phyloP scores from a whole-genome alignment of 2,797 vertebrate species.

The Gallinago stenura region DNA sequence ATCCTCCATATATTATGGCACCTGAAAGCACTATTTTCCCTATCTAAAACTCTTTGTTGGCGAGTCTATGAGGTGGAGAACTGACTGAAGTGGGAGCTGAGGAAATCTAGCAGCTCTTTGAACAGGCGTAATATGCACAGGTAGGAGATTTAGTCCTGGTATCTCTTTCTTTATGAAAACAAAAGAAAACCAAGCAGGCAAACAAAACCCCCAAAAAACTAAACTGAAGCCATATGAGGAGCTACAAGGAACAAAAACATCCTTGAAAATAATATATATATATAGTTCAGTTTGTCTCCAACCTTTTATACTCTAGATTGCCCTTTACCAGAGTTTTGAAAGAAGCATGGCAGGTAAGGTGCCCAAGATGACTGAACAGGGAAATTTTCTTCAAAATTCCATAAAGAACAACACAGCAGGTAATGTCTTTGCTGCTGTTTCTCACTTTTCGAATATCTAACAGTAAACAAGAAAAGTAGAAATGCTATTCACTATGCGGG shows the following conservation, averaged over 20 bases:
- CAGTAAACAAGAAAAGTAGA: too few relatives aligned
- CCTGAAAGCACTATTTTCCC: background rate
- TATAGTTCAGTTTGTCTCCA: background rate
- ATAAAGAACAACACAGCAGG: background rate
- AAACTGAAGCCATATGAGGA: background rate
- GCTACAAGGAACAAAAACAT: background rate
- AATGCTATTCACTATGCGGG: background rate
- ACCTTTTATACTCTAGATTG: background rate
- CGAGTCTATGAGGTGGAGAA: background rate
- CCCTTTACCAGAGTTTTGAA: background rate
- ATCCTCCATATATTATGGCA: background rate
- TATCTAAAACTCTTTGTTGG: background rate
- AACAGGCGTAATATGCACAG: background rate
- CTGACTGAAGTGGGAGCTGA: background rate
- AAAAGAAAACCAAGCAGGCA: background rate
- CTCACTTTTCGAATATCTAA: background rate
- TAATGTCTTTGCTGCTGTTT: background rate
- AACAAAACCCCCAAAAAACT: background rate
- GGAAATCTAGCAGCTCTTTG: background rate
- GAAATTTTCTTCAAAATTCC: background rate
- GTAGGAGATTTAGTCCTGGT: background rate
- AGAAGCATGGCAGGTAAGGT: background rate
- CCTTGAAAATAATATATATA: background rate
- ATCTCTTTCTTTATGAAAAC: background rate
- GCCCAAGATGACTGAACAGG: background rate